Percentiles rank a stretch among this genome's conserved stretches.
Conservation (phyloP, 2,888 invertebrate genomes). For the Chelonus formosanus region DNA sequence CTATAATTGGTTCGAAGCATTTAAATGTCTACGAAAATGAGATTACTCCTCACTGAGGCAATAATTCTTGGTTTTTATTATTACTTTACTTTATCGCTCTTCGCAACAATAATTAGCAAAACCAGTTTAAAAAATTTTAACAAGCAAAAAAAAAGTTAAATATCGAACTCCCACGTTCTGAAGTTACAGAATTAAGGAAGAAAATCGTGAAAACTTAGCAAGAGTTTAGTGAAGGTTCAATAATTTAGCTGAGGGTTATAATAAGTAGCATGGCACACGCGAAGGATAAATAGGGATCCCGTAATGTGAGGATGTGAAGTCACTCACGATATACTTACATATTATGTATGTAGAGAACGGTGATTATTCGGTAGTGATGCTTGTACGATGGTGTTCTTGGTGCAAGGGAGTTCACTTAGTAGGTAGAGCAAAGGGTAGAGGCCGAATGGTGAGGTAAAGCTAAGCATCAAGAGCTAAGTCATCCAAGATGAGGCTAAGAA, state of each 20-base stretch:
- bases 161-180: constrained; percentile 26
- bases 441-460: neutral
- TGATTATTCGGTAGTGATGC: constrained; percentile 42
- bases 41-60: no score
- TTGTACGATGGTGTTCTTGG: no score
- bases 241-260: constrained; percentile 18
- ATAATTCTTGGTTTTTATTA: no score
- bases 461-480: neutral
- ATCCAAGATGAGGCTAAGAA: constrained; percentile 14
- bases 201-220: constrained; percentile 29
- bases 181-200: constrained; percentile 38
- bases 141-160: neutral
- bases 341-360: constrained; percentile 11
- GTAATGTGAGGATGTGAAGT: constrained; percentile 30
- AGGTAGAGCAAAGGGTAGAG: constrained; percentile 14
- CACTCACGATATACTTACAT: constrained; percentile 32
- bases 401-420: neutral
- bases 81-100: no score
- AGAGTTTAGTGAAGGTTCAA: constrained; percentile 25
- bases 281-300: constrained; percentile 39
- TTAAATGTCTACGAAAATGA: no score
- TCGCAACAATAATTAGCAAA: neutral
- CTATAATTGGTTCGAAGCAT: no score
- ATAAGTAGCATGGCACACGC: constrained; percentile 32
- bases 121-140: neutral